Evolutionary conservation across 1,140 invertebrate species (phyloP).

Genomic region (Diorhabda sublineata): DNA sequence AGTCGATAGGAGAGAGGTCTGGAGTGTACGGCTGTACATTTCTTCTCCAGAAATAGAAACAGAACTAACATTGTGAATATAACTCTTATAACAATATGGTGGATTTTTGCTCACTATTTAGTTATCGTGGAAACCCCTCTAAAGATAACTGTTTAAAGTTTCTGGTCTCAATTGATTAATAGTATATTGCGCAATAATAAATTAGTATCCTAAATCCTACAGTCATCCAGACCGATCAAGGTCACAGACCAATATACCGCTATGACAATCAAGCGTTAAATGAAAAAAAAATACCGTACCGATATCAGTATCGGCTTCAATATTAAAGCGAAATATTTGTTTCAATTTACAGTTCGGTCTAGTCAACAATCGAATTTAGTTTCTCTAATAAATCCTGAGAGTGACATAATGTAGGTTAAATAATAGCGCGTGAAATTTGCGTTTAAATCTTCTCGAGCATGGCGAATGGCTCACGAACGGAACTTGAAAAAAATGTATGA

Average conservation of each 20-base stretch:
- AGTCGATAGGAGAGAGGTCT: too few species aligned
- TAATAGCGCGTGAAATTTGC: slow-evolving; percentile 7
- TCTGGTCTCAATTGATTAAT: too few species aligned
- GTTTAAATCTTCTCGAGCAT: neutral
- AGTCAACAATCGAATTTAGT: neutral
- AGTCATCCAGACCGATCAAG: neutral
- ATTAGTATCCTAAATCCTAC: neutral
- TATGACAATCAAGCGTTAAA: slow-evolving; percentile 1
- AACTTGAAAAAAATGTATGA: neutral
- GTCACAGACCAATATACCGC: slow-evolving; percentile 1
- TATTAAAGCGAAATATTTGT: neutral
- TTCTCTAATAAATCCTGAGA: neutral
- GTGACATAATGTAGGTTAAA: slow-evolving; percentile 14
- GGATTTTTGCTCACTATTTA: too few species aligned
- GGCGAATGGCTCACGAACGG: neutral
- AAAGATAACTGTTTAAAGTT: too few species aligned
- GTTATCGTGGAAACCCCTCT: too few species aligned
- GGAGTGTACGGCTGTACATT: too few species aligned
- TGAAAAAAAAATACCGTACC: neutral
- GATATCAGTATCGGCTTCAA: neutral
- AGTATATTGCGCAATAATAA: neutral
- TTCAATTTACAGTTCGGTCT: neutral
- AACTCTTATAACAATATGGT: too few species aligned
- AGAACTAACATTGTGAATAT: too few species aligned
- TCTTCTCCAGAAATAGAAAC: too few species aligned